Percentiles rank a stretch among this genome's conserved stretches.
Evolutionary conservation across 2,888 invertebrate genomes (phyloP).

Genomic region (Argyra leucocephala): DNA sequence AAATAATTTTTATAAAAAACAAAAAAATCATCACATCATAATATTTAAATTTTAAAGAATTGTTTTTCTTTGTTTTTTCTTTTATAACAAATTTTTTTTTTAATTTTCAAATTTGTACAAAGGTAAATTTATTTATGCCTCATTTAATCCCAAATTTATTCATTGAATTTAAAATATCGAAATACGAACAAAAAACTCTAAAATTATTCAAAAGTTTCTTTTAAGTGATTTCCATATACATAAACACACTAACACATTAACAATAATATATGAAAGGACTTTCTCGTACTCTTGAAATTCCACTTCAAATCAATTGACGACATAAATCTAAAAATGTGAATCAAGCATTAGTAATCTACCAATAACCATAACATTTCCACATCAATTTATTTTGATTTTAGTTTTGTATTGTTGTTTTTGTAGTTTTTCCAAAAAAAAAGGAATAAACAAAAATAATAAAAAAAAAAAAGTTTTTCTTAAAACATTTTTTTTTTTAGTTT

Average conservation of each 20-base stretch:
- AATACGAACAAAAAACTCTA: not conserved
- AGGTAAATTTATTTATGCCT: conserved; percentile 2
- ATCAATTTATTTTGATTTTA: not conserved
- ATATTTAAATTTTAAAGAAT: too few relatives aligned
- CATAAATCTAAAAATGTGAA: conserved; percentile 1
- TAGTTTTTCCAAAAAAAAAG: too few relatives aligned
- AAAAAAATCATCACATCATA: too few relatives aligned
- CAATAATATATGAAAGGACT: not conserved
- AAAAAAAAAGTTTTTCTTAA: too few relatives aligned
- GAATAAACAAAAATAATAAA: too few relatives aligned
- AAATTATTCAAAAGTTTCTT: too few relatives aligned
- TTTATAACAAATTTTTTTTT: too few relatives aligned
- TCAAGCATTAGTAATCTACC: not conserved
- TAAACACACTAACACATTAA: too few relatives aligned
- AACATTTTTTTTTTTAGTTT: not conserved
- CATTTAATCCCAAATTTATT: not conserved
- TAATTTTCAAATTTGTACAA: not conserved
- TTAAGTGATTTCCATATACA: too few relatives aligned
- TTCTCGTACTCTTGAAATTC: not conserved
- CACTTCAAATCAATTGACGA: not conserved
- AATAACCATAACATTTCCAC: conserved; percentile 6
- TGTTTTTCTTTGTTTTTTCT: too few relatives aligned
- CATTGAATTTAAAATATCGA: not conserved
- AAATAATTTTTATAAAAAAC: too few relatives aligned
- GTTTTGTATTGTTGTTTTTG: not conserved